Percentiles rank a stretch among this genome's conserved stretches.
These are phyloP conservation scores for Alexandromys fortis DNA, from an alignment of 2,113 vertebrate genomes.

Conservation along the genomic window DNA sequence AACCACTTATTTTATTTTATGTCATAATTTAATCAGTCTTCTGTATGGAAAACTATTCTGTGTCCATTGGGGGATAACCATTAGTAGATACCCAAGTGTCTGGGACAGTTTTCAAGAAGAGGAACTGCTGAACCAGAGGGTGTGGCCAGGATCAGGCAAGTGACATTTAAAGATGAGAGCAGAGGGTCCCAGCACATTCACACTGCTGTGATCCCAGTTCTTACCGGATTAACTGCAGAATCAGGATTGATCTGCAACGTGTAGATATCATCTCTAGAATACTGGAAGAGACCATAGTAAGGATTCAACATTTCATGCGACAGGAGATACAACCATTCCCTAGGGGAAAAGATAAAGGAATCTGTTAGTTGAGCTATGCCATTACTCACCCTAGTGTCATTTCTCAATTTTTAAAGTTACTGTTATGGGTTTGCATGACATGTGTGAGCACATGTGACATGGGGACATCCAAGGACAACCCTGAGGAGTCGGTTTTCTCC, in stretches of 20 bases:
- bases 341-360: conserved; percentile 74
- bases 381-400: not conserved
- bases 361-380: conserved; percentile 30
- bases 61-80: not conserved
- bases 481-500: not conserved
- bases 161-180: not conserved
- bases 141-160: not conserved
- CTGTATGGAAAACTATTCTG: not conserved
- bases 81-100: not conserved
- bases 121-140: conserved; percentile 26
- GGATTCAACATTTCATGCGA: conserved; percentile 99
- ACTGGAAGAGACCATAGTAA: conserved; percentile 99
- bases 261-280: conserved; percentile 98
- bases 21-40: not conserved
- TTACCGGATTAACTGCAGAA: conserved; percentile 98
- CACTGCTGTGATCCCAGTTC: conserved; percentile 50
- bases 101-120: conserved; percentile 33
- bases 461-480: not conserved
- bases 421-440: not conserved
- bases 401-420: not conserved
- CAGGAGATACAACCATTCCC: conserved; percentile 98
- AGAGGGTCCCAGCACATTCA: not conserved
- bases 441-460: not conserved
- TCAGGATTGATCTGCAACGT: conserved; percentile 99
- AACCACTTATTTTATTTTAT: not conserved